Evolutionary conservation across 2,113 vertebrate species (phyloP).

Genomic region (Lamprologus lemairii): DNA sequence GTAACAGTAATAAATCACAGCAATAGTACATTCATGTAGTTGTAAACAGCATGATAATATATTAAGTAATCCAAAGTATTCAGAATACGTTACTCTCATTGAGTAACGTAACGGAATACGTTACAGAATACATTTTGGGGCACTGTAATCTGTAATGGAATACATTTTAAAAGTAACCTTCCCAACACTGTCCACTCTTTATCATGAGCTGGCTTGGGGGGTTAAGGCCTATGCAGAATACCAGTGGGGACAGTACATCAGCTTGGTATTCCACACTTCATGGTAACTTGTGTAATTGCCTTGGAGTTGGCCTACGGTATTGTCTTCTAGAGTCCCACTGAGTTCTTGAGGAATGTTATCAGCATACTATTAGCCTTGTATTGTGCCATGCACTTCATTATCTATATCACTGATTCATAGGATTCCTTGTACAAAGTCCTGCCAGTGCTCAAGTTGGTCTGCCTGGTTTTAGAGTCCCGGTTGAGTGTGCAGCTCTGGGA

Average conservation of each 20-base stretch:
- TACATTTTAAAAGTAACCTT: no score
- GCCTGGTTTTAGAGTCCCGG: neutral
- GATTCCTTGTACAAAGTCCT: neutral
- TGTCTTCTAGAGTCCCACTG: neutral
- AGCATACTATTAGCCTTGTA: neutral
- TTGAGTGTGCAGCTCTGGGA: neutral
- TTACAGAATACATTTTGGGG: no score
- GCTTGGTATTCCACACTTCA: neutral
- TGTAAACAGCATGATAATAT: no score
- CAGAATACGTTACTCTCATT: no score
- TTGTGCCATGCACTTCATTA: neutral
- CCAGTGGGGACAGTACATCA: neutral
- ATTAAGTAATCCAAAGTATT: no score
- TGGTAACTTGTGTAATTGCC: neutral
- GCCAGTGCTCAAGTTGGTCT: neutral
- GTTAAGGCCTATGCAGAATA: neutral
- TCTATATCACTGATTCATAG: neutral
- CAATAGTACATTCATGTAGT: no score
- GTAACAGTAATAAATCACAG: no score
- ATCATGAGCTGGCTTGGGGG: neutral
- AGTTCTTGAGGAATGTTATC: neutral
- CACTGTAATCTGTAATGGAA: no score
- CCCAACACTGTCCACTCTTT: neutral
- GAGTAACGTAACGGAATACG: no score
- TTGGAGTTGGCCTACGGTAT: neutral